Evolutionary conservation across 1,140 invertebrate genomes (phyloP).

Genomic region (Choristoneura fumiferana): DNA sequence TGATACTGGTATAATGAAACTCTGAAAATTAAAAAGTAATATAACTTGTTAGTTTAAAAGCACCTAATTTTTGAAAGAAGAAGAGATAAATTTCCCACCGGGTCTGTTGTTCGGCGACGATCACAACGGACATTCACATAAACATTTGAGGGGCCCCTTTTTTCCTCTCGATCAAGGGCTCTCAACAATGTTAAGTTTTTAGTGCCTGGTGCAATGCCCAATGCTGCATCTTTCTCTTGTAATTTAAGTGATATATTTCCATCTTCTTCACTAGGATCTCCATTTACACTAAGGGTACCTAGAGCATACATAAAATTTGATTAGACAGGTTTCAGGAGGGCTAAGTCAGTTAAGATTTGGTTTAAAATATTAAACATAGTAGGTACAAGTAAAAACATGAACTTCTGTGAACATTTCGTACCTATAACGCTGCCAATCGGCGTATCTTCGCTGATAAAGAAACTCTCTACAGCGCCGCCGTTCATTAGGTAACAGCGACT

Average conservation of each 20-base stretch:
- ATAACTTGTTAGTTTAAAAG: too few relatives aligned
- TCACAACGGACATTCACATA: slow-evolving; percentile 92
- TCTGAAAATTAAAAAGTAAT: slow-evolving; percentile 72
- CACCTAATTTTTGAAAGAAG: too few relatives aligned
- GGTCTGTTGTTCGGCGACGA: slow-evolving; percentile 87
- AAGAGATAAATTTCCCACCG: slow-evolving; percentile 69
- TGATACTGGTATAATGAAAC: slow-evolving; percentile 92
- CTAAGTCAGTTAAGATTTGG: too few relatives aligned
- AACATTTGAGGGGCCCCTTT: slow-evolving; percentile 89
- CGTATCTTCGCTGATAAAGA: slow-evolving; percentile 92
- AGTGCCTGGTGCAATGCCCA: slow-evolving; percentile 85
- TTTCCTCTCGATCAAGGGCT: slow-evolving; percentile 91
- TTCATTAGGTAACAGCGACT: slow-evolving; percentile 93
- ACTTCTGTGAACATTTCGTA: too few relatives aligned
- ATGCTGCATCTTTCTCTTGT: slow-evolving; percentile 88
- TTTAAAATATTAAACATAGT: too few relatives aligned
- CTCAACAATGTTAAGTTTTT: slow-evolving; percentile 90
- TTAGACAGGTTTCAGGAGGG: too few relatives aligned
- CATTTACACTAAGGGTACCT: slow-evolving; percentile 87
- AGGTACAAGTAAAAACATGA: too few relatives aligned
- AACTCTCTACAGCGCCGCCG: slow-evolving; percentile 93
- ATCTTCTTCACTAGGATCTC: slow-evolving; percentile 83
- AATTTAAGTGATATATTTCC: slow-evolving; percentile 90
- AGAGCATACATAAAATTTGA: slow-evolving; percentile 10
- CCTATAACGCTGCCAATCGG: slow-evolving; percentile 88